A percentile compares a stretch with the other conserved stretches of the same genome.
phyloP scores from a whole-genome alignment of 2,888 invertebrate species.

The Galerucella calmariensis region DNA sequence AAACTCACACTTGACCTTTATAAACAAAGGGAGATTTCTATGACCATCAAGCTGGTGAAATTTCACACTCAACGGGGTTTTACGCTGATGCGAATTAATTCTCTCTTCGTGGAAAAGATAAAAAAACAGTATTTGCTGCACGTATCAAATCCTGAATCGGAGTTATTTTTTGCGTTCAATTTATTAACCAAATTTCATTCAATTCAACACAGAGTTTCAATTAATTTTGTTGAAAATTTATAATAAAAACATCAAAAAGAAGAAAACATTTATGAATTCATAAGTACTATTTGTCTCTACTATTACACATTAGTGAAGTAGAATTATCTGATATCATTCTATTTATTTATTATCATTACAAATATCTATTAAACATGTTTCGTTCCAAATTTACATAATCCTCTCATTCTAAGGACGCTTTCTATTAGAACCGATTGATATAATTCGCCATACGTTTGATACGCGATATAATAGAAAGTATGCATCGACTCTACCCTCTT shows the following conservation, averaged over 20 bases:
- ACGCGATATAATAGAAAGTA: background rate
- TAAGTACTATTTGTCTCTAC: no score
- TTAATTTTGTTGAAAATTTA: no score
- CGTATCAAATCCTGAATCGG: no score
- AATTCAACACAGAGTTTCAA: no score
- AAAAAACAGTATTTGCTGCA: background rate
- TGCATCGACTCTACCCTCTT: conserved; percentile 4
- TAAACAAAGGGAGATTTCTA: conserved; percentile 24
- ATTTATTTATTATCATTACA: background rate
- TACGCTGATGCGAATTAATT: conserved; percentile 32
- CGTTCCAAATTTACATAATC: conserved; percentile 6
- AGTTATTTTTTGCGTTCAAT: no score
- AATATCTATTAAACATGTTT: background rate
- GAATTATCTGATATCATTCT: no score
- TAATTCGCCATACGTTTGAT: conserved; percentile 2
- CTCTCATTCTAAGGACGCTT: background rate
- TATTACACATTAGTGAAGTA: no score
- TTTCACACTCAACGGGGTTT: conserved; percentile 25
- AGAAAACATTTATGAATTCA: no score
- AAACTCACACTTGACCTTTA: conserved; percentile 31
- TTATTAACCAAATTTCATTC: no score
- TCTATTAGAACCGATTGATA: background rate
- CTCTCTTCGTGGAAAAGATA: background rate
- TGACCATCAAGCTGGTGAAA: conserved; percentile 17
- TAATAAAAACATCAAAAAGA: no score